Conservation (phyloP, 2,113 vertebrate species). For the Onychostoma macrolepis region DNA sequence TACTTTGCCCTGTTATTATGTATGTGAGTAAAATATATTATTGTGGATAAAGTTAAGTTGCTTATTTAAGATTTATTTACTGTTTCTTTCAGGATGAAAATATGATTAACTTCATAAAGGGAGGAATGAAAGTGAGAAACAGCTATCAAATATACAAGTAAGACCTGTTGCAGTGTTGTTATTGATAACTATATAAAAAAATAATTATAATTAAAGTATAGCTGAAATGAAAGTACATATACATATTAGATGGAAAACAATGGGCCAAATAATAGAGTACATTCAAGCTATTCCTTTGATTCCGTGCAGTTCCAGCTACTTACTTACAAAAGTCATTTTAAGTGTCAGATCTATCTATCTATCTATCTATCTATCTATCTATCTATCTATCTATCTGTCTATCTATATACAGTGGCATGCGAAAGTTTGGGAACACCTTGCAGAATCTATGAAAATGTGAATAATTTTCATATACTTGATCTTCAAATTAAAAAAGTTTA, state of each 20-base stretch:
- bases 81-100: conserved; percentile 88
- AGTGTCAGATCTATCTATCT: no score
- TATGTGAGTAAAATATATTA: background rate
- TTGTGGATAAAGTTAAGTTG: conserved; percentile 5
- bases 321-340: no score
- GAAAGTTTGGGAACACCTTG: no score
- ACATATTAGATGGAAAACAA: background rate
- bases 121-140: conserved; percentile 95
- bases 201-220: background rate
- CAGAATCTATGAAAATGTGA: no score
- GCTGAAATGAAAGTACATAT: background rate
- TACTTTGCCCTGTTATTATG: background rate
- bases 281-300: no score
- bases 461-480: no score
- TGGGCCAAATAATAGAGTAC: no score
- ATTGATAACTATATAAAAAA: background rate
- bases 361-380: no score
- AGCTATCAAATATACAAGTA: conserved; percentile 98
- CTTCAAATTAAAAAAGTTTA: no score
- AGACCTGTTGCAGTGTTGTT: conserved; percentile 48
- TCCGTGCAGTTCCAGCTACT: no score
- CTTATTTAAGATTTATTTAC: background rate
- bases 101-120: conserved; percentile 99
- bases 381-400: no score
- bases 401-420: no score